phyloP scores from a whole-genome alignment of 2,797 vertebrate genomes.

The Acanthurus lineatus region DNA sequence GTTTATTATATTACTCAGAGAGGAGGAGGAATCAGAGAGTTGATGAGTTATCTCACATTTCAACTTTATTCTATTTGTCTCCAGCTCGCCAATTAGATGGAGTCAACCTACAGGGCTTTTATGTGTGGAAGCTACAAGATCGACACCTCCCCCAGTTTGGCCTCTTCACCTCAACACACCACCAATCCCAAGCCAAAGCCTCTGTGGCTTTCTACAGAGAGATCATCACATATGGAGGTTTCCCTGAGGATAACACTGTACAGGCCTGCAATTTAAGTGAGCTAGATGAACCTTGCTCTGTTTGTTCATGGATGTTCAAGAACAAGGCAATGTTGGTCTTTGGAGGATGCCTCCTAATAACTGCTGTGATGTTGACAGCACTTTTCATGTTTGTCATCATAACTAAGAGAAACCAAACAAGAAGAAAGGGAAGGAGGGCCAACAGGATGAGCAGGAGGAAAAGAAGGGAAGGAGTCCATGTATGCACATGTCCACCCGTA shows the following conservation, averaged over 20 bases:
- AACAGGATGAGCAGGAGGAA: slow-evolving; percentile 62
- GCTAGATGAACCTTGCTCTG: slow-evolving; percentile 70
- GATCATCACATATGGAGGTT: slow-evolving; percentile 86
- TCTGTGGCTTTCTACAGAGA: slow-evolving; percentile 88
- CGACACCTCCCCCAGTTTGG: slow-evolving; percentile 88
- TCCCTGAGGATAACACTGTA: slow-evolving; percentile 70
- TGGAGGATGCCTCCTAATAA: slow-evolving; percentile 86
- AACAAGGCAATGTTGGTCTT: slow-evolving; percentile 92
- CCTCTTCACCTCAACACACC: slow-evolving; percentile 88
- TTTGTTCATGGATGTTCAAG: slow-evolving; percentile 84
- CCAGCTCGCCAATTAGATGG: slow-evolving; percentile 90
- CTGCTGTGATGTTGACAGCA: slow-evolving; percentile 81
- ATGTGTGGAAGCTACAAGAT: slow-evolving; percentile 93
- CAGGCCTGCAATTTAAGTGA: slow-evolving; percentile 69
- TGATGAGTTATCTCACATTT: neutral
- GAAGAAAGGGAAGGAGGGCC: slow-evolving; percentile 50
- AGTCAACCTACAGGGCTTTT: slow-evolving; percentile 93
- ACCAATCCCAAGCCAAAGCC: slow-evolving; percentile 89
- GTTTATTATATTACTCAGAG: neutral
- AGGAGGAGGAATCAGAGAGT: neutral
- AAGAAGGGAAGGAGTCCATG: slow-evolving; percentile 55
- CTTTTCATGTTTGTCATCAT: slow-evolving; percentile 80
- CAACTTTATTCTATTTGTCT: slow-evolving; percentile 35
- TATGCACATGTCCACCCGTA: slow-evolving; percentile 40
- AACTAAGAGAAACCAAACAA: slow-evolving; percentile 82